A percentile compares a stretch with the other conserved stretches of the same genome.
Evolutionary conservation across 2,797 vertebrate species (phyloP).

Genomic region (Pseudochirops corinnae): DNA sequence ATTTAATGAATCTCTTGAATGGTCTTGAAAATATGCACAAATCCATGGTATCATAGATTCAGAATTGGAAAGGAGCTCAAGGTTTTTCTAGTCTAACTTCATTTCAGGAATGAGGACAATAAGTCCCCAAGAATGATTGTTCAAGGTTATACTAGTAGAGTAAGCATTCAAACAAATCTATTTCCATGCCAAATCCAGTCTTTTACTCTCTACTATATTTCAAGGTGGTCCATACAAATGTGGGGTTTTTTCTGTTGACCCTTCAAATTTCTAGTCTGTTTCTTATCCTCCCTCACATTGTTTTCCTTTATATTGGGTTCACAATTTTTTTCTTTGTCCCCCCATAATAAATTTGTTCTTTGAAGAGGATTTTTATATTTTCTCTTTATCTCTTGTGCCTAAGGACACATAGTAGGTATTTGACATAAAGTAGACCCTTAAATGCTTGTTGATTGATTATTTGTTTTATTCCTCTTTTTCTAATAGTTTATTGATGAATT

Average conservation of each 20-base stretch:
- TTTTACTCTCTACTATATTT: background rate
- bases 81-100: background rate
- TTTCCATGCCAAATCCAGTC: background rate
- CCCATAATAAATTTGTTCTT: background rate
- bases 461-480: background rate
- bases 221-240: background rate
- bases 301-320: background rate
- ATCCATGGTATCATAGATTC: background rate
- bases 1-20: background rate
- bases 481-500: background rate
- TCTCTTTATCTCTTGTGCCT: no score
- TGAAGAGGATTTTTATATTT: background rate
- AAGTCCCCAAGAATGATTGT: background rate
- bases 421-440: background rate
- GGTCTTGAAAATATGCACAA: background rate
- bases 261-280: background rate
- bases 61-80: background rate
- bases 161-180: no score
- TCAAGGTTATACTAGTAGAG: background rate
- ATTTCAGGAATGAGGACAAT: background rate
- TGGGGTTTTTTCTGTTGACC: background rate
- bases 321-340: background rate
- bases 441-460: background rate
- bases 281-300: background rate
- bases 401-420: background rate